phyloP scores from a whole-genome alignment of 2,113 vertebrate species.

The Amphiprion percula region DNA sequence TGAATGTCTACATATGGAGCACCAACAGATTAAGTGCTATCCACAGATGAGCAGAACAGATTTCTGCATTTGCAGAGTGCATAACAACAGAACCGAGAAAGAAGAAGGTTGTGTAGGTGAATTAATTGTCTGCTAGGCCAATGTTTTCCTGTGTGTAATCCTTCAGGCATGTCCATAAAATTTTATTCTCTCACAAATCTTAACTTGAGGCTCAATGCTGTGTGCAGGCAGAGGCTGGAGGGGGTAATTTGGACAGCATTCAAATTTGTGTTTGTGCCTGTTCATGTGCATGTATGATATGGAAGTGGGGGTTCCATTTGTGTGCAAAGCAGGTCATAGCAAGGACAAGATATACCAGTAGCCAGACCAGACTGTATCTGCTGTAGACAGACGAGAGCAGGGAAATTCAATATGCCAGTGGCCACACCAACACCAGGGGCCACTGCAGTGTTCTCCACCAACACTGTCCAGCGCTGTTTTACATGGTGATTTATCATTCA shows the following conservation, averaged over 20 bases:
- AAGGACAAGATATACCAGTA: conserved; percentile 64
- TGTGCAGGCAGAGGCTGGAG: conserved; percentile 34
- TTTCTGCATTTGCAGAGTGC: conserved; percentile 23
- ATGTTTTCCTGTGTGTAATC: conserved; percentile 30
- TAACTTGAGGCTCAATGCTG: conserved; percentile 19
- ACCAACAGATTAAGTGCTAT: conserved; percentile 27
- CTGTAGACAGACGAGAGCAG: conserved; percentile 41
- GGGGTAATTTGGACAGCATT: conserved; percentile 30
- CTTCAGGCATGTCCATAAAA: conserved; percentile 30
- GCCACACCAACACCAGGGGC: conserved; percentile 36
- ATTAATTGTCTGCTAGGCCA: conserved; percentile 9
- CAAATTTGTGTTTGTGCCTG: conserved; percentile 10
- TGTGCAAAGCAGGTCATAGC: conserved; percentile 67
- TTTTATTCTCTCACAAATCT: conserved; percentile 48
- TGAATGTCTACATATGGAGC: conserved; percentile 24
- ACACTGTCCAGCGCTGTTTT: conserved; percentile 23
- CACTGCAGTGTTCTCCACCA: conserved; percentile 25
- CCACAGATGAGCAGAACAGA: conserved; percentile 30
- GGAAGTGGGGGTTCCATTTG: conserved; percentile 36
- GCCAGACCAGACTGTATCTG: conserved; percentile 51
- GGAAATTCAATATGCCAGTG: conserved; percentile 43
- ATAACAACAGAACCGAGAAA: conserved; percentile 10
- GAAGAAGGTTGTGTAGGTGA: not conserved
- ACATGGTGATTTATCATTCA: conserved; percentile 49
- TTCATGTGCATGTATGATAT: conserved; percentile 19